phyloP scores from a whole-genome alignment of 2,888 invertebrate species.

The Leucoma salicis region DNA sequence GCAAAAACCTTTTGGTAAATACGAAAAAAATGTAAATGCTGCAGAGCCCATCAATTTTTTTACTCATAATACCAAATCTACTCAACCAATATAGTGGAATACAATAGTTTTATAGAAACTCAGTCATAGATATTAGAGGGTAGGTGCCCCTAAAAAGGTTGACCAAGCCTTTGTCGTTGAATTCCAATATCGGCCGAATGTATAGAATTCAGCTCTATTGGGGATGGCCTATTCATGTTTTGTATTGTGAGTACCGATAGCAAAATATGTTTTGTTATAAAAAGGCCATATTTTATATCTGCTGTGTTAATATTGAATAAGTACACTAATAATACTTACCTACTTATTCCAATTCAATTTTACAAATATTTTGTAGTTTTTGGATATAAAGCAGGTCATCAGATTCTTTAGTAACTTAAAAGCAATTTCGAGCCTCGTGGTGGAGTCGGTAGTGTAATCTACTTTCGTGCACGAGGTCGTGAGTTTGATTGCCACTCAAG shows the following conservation, averaged over 20 bases:
- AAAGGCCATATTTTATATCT: not conserved
- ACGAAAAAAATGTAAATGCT: slow-evolving; percentile 35
- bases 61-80: slow-evolving; percentile 30
- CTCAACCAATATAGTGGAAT: slow-evolving; percentile 29
- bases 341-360: too few species aligned
- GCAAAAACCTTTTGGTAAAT: slow-evolving; percentile 24
- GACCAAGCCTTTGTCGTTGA: slow-evolving; percentile 71
- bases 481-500: too few species aligned
- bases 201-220: slow-evolving; percentile 56
- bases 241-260: slow-evolving; percentile 15
- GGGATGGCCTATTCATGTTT: slow-evolving; percentile 56
- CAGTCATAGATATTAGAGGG: slow-evolving; percentile 39
- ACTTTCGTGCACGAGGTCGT: too few species aligned
- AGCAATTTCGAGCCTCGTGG: too few species aligned
- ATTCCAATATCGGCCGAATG: slow-evolving; percentile 70
- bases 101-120: slow-evolving; percentile 42
- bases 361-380: too few species aligned
- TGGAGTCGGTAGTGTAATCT: too few species aligned
- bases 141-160: slow-evolving; percentile 56
- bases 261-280: not conserved
- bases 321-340: not conserved
- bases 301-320: not conserved
- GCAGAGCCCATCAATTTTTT: slow-evolving; percentile 29
- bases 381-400: too few species aligned
- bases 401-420: too few species aligned